These are phyloP conservation scores for Agrilus planipennis DNA, from an alignment of 1,140 invertebrate genomes.

Conservation along the genomic window DNA sequence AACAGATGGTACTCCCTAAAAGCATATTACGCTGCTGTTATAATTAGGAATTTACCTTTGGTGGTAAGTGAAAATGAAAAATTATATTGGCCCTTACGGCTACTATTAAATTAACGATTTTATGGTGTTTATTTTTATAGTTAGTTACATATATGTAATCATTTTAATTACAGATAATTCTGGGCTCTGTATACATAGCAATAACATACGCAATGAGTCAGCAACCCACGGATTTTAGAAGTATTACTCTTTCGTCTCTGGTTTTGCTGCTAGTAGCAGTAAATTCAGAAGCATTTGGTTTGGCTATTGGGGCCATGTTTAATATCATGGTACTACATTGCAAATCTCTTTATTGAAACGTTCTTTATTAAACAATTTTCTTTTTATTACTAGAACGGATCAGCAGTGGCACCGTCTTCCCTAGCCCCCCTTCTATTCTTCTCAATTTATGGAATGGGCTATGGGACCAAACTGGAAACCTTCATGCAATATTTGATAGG, in stretches of 20 bases:
- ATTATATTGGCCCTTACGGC: neutral
- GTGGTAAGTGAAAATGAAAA: conserved; percentile 38
- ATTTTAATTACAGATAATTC: conserved; percentile 25
- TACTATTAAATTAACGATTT: neutral
- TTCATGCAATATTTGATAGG: conserved; percentile 44
- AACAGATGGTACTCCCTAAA: conserved; percentile 89
- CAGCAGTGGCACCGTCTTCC: conserved; percentile 30
- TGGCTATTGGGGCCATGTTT: conserved; percentile 33
- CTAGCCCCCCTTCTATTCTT: conserved; percentile 32
- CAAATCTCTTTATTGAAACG: neutral
- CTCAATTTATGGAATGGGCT: conserved; percentile 35
- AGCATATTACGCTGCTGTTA: conserved; percentile 77
- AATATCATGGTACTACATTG: conserved; percentile 27
- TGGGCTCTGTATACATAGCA: conserved; percentile 28
- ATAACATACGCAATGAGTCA: conserved; percentile 32
- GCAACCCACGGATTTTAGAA: conserved; percentile 24
- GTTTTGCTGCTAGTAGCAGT: conserved; percentile 25
- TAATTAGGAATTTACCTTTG: conserved; percentile 54
- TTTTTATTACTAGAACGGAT: conserved; percentile 30
- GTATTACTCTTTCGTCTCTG: neutral
- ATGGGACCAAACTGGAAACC: conserved; percentile 32
- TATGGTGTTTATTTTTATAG: neutral
- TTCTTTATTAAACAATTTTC: neutral
- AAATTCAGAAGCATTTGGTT: conserved; percentile 33
- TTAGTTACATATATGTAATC: neutral